phyloP scores from a whole-genome alignment of 2,797 vertebrate genomes.

The Trichosurus vulpecula region DNA sequence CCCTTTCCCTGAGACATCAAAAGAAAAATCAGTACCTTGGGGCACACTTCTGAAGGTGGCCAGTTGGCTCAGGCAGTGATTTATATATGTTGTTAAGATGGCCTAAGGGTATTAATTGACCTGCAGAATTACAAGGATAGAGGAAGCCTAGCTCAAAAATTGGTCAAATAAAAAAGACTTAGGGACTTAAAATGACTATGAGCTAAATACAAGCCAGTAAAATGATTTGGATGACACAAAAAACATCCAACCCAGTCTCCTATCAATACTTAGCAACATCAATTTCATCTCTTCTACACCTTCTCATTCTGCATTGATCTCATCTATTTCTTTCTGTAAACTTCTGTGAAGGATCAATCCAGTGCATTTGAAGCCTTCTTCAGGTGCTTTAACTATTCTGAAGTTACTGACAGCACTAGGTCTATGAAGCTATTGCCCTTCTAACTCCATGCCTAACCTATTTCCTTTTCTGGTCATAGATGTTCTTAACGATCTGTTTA shows the following conservation, averaged over 20 bases:
- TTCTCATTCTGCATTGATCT: neutral
- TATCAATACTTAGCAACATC: neutral
- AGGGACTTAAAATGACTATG: neutral
- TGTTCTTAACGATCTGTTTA: neutral
- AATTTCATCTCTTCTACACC: neutral
- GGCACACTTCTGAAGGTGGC: neutral
- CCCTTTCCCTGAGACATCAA: neutral
- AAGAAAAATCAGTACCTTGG: neutral
- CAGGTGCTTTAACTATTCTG: neutral
- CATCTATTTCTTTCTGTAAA: neutral
- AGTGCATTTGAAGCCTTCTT: neutral
- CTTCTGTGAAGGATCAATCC: neutral
- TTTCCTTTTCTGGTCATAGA: neutral
- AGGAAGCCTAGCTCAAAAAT: neutral
- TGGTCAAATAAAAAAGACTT: neutral
- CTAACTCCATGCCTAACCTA: neutral
- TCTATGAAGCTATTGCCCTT: neutral
- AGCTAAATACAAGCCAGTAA: neutral
- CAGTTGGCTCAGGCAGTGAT: neutral
- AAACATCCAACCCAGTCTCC: neutral
- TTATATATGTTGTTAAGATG: neutral
- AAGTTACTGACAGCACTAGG: neutral
- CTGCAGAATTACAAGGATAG: neutral
- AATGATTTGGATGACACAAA: neutral
- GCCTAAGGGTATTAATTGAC: neutral